Conservation (phyloP, 1,140 invertebrate species). For the Drosophila funebris region DNA sequence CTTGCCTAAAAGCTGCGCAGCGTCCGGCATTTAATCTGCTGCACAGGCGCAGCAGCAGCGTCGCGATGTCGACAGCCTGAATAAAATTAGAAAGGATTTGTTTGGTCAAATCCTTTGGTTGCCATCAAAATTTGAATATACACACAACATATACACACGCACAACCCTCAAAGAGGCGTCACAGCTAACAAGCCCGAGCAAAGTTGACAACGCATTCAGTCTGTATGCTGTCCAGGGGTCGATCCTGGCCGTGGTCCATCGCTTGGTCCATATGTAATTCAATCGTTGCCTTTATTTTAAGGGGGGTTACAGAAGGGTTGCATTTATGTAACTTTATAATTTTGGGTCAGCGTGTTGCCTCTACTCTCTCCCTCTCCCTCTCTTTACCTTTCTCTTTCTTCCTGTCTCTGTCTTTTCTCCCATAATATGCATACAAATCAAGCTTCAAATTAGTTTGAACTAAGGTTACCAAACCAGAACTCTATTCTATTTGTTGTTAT, state of each 20-base stretch:
- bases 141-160: slow-evolving; percentile 29
- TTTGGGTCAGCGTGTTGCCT: slow-evolving; percentile 67
- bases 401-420: slow-evolving; percentile 9
- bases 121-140: slow-evolving; percentile 62
- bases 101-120: slow-evolving; percentile 72
- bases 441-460: slow-evolving; percentile 69
- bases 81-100: slow-evolving; percentile 74
- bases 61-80: too few relatives aligned
- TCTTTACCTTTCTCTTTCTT: slow-evolving; percentile 25
- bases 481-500: slow-evolving; percentile 8
- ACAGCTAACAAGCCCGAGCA: slow-evolving; percentile 48
- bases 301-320: slow-evolving; percentile 68
- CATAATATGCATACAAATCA: slow-evolving; percentile 52
- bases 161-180: slow-evolving; percentile 55
- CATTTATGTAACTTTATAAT: slow-evolving; percentile 76
- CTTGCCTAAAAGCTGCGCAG: slow-evolving; percentile 57
- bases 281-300: slow-evolving; percentile 33
- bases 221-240: slow-evolving; percentile 54
- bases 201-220: slow-evolving; percentile 41
- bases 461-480: slow-evolving; percentile 12
- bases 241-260: slow-evolving; percentile 33
- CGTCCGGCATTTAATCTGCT: slow-evolving; percentile 72
- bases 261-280: slow-evolving; percentile 54
- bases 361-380: slow-evolving; percentile 23
- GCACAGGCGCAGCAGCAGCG: slow-evolving; percentile 59